Evolutionary conservation across 2,797 vertebrate species (phyloP), one percentile per base, ranked within the genome.

Genomic region (Pteropus rufus): DNA sequence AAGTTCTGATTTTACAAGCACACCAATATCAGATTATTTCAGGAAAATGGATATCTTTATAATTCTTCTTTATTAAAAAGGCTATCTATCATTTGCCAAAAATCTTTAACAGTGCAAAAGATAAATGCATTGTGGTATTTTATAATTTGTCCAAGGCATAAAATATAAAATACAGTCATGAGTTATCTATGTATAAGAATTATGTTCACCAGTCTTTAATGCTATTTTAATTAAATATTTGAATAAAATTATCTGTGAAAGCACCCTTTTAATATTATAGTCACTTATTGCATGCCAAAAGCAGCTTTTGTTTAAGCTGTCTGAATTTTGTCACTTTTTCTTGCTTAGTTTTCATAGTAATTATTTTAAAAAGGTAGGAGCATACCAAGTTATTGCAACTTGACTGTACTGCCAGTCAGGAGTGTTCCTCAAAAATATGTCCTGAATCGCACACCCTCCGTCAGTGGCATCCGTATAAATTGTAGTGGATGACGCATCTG

Each of bases 1-100:
- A 93, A 95, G 14, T 88, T 93, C 21, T 89, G 41, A 72, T 97
- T 96, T 97, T 76, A 87, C 58, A 77, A 89, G 29, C 56, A 93
- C 10, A 67, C 39, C 10, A 4, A 44, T 72, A 82, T 21, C 19
- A 9, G 10, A 31, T 93, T 95, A 82, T 92, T 96, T 96, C 81
- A 36, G 0, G 4, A 84, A 89, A 93, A 49, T 2, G 0, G 1
- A n/a, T 2, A 36, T 41, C 62, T 92, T 67, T 81, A 39, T 93
- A 89, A 46, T 77, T 36, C 10, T 93, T 97, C 65, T 81, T 94
- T 95, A 75, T 86, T 62, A 92, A 91, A 46, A 11, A 0, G 56
- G 3, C 7, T 39, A 18, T 11, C 52, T 34, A 26, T 3, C 58
- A 54, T 76, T 88, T 85, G 36, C 31, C 41, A 79, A 91, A 94